Percentiles rank a stretch among this genome's conserved stretches.
These are phyloP conservation scores for Empidonax traillii DNA, from an alignment of 2,113 vertebrate genomes.

Conservation along the genomic window DNA sequence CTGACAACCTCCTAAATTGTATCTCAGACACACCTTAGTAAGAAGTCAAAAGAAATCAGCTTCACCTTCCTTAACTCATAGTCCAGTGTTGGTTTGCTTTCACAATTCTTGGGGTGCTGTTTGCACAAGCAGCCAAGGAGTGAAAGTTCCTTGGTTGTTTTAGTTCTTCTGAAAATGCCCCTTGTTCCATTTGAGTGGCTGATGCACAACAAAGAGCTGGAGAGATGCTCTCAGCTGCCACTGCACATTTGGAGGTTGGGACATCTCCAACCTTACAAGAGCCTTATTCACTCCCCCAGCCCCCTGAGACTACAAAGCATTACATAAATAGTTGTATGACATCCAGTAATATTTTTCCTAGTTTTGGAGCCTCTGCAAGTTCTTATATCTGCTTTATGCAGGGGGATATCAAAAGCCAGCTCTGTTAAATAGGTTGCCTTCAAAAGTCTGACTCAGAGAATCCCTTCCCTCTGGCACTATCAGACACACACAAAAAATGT, in stretches of 20 bases:
- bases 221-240: not conserved
- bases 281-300: not conserved
- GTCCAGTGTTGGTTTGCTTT: not conserved
- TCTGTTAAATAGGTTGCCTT: not conserved
- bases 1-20: slow-evolving; percentile 25
- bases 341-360: not conserved
- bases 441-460: not conserved
- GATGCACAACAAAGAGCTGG: not conserved
- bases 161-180: not conserved
- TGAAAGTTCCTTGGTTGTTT: not conserved
- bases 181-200: not conserved
- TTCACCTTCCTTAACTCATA: not conserved
- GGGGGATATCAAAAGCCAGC: not conserved
- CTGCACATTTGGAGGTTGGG: not conserved
- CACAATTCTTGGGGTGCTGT: not conserved
- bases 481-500: not conserved
- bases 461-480: not conserved
- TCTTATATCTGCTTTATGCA: not conserved
- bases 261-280: not conserved
- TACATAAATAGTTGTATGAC: not conserved
- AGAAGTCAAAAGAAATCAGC: slow-evolving; percentile 41
- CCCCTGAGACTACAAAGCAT: not conserved
- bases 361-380: not conserved
- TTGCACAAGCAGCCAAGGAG: not conserved
- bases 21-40: not conserved